phyloP scores from a whole-genome alignment of 2,888 invertebrate species.

The Drymonia ruficornis region DNA sequence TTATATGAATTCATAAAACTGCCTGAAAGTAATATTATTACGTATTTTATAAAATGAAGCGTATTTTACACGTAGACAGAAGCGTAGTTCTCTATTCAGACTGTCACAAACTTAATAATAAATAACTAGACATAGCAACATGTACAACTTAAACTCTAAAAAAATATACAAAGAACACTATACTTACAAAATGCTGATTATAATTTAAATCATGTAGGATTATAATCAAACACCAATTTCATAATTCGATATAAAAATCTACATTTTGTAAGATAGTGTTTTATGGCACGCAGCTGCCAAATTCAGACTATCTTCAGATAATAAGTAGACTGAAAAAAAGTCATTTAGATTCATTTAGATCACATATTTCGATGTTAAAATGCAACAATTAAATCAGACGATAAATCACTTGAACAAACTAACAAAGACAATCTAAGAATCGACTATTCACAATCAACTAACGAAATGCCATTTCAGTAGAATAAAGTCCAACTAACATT shows the following conservation, averaged over 20 bases:
- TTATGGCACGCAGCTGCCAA: not conserved
- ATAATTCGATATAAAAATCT: not conserved
- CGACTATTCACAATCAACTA: conserved; percentile 6
- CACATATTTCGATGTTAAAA: conserved; percentile 3
- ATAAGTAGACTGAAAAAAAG: not conserved
- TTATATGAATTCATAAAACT: conserved; percentile 7
- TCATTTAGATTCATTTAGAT: not conserved
- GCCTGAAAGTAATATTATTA: conserved; percentile 16
- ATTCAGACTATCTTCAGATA: not conserved
- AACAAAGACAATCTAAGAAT: not conserved
- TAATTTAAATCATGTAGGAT: no score
- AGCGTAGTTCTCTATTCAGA: conserved; percentile 37
- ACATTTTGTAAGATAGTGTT: conserved; percentile 1
- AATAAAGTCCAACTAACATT: conserved; percentile 19
- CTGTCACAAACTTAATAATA: conserved; percentile 61
- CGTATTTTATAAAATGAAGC: conserved; percentile 36
- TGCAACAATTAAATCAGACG: not conserved
- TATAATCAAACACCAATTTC: no score
- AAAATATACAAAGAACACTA: conserved; percentile 22
- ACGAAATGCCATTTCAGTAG: conserved; percentile 14
- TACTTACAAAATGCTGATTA: conserved; percentile 2
- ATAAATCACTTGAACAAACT: conserved; percentile 1
- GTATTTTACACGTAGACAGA: conserved; percentile 26
- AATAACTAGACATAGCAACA: conserved; percentile 57
- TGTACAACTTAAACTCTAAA: conserved; percentile 47